Evolutionary conservation across 2,113 vertebrate genomes (phyloP).

Genomic region (Sinocyclocheilus rhinocerous): DNA sequence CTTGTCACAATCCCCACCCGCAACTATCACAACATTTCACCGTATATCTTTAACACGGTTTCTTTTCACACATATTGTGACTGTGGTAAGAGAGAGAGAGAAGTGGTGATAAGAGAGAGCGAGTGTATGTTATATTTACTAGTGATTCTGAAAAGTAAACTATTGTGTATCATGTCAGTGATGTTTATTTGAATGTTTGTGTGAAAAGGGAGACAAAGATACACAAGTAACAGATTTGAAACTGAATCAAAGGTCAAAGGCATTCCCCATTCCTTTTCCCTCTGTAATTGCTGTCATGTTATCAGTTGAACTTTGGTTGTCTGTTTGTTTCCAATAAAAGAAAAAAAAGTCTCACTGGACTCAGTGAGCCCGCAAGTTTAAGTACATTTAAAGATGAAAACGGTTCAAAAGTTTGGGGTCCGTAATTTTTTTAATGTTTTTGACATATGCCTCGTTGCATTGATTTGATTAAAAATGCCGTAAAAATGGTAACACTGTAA

Average conservation of each 20-base stretch:
- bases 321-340: neutral
- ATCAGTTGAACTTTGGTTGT: constrained; percentile 53
- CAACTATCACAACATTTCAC: constrained; percentile 4
- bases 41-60: neutral
- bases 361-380: neutral
- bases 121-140: neutral
- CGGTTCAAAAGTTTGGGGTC: no score
- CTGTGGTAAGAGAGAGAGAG: neutral
- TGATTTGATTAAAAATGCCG: neutral
- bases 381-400: neutral
- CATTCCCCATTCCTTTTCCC: constrained; percentile 35
- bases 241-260: neutral
- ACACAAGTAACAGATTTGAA: neutral
- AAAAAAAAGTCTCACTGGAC: neutral
- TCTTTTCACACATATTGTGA: neutral
- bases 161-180: neutral
- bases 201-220: neutral
- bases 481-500: neutral
- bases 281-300: constrained; percentile 12
- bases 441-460: neutral
- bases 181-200: neutral
- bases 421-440: neutral
- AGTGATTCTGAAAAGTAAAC: neutral
- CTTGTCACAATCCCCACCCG: constrained; percentile 7
- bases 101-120: neutral